Evolutionary conservation across 2,797 vertebrate species (phyloP).

Genomic region (Antrozous pallidus): DNA sequence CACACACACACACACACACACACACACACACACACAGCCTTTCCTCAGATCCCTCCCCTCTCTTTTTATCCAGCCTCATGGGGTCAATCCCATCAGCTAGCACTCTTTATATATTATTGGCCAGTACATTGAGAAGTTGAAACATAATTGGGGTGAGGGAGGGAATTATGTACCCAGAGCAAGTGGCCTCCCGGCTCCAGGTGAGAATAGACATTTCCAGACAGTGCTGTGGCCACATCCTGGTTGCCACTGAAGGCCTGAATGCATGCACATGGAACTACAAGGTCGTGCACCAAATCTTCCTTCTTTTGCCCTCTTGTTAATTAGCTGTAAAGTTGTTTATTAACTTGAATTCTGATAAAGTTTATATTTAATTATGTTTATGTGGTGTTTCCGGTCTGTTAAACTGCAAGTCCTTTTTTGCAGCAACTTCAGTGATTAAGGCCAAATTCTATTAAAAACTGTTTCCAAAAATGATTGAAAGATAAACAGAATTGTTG

Average conservation of each 20-base stretch:
- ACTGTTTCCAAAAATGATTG: conserved; percentile 11
- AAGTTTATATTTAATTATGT: background rate
- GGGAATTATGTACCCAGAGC: background rate
- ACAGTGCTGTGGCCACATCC: background rate
- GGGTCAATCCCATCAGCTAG: background rate
- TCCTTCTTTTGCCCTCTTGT: background rate
- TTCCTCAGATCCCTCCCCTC: background rate
- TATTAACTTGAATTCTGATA: background rate
- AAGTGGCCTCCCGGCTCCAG: background rate
- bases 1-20: background rate
- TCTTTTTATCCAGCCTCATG: background rate
- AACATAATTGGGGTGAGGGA: background rate
- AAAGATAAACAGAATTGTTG: background rate
- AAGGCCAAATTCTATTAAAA: conserved; percentile 22
- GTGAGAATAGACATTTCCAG: background rate
- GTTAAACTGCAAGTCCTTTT: background rate
- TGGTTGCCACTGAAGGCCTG: background rate
- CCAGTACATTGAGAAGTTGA: background rate
- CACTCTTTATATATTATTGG: background rate
- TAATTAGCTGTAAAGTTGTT: background rate
- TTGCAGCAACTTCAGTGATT: background rate
- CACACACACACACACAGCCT: background rate
- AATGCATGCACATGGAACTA: background rate
- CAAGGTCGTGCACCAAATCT: background rate
- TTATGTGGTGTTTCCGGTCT: background rate